Evolutionary conservation across 1,140 invertebrate species (phyloP), one percentile per base, ranked within the genome.

Genomic region (Copidosoma floridanum): DNA sequence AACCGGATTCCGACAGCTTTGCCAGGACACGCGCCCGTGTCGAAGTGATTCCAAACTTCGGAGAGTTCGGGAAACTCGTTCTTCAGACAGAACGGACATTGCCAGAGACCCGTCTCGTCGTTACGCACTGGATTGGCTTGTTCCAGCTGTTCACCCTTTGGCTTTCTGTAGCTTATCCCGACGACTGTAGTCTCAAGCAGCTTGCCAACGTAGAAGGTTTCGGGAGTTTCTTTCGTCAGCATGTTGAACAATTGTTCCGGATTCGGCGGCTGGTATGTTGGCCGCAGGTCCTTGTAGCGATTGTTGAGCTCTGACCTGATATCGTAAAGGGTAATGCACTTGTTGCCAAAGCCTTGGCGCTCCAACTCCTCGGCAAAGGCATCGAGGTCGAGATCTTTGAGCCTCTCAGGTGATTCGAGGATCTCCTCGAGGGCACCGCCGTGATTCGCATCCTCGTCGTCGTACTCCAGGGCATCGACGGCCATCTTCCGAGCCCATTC

Each of bases 401-500:
- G 81, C 68, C 94, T 85, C 67, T 98, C 95, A 0, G 97, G 97
- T 2, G 93, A 89, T 78, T 98, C 93, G 0, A 99, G 78, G 71
- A 99, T 99, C 80, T 99, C 97, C 71, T 99, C 96, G 1, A 99
- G 79, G 16, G 97, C 97, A 3, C 93, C 93, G 0, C 95, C 94
- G 0, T 97, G 95, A 83, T 99, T 98, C 0, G 91, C 89, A 63
- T 95, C 93, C 71, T 96, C 94, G 68, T 97, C 95, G 68, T 99
- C 97, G 67, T 98, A 98, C 67, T 99, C 98, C 11, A 99, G 80
- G 7, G 98, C 98, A 83, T 99, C 98, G 0, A 99, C 95, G 3
- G 97, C 98, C 97, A 99, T 99, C 82, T 99, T 99, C 20, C 96
- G 81, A 0, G 98, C 98, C 97, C 97, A 99, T 76, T 99, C 97